phyloP scores from a whole-genome alignment of 1,140 invertebrate species.

The Oryctes rhinoceros region DNA sequence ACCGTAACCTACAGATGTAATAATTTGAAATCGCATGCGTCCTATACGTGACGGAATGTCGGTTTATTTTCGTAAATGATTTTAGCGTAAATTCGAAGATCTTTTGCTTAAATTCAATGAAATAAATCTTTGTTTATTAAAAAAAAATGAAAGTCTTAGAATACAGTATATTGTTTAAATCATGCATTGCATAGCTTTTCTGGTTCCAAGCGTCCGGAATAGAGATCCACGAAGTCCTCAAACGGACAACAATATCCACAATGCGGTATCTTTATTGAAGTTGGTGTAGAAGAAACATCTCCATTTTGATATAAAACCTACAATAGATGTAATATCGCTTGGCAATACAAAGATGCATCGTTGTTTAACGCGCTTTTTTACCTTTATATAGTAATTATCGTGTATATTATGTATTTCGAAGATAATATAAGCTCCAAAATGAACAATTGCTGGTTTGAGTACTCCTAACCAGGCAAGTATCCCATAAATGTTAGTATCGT shows the following conservation, averaged over 20 bases:
- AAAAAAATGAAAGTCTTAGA: too few species aligned
- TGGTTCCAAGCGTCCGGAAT: neutral
- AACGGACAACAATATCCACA: neutral
- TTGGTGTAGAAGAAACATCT: neutral
- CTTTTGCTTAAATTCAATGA: too few species aligned
- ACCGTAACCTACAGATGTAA: too few species aligned
- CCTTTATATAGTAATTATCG: constrained; percentile 12
- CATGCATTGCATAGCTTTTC: neutral
- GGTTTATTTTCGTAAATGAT: too few species aligned
- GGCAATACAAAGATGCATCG: neutral
- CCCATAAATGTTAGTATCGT: constrained; percentile 51
- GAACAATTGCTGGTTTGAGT: constrained; percentile 48
- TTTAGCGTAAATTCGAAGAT: too few species aligned
- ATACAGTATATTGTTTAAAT: too few species aligned
- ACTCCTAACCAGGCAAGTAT: constrained; percentile 47
- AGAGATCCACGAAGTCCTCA: neutral
- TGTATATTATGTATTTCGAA: constrained; percentile 51
- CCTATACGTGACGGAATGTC: too few species aligned
- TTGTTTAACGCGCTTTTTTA: neutral
- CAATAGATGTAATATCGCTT: neutral
- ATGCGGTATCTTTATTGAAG: neutral
- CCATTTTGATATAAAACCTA: constrained; percentile 21
- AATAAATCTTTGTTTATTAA: too few species aligned
- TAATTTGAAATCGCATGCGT: too few species aligned
- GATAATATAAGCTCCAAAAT: constrained; percentile 50